Percentiles rank a stretch among this genome's conserved stretches.
Conservation (phyloP, 2,888 invertebrate genomes). For the Leucophenga montana region DNA sequence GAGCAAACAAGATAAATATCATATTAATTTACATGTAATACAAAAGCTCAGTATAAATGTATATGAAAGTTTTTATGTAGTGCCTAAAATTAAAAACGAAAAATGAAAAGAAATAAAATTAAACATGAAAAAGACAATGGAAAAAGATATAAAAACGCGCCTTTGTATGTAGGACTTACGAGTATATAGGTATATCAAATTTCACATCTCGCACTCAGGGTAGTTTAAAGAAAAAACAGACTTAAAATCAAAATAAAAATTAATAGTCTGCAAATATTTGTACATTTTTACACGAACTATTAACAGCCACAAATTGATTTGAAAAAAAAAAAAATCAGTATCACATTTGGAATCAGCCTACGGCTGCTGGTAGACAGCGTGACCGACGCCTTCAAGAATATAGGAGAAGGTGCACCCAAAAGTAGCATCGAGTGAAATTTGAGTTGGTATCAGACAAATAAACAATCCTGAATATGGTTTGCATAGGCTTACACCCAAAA, state of each 20-base stretch:
- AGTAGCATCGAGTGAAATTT: too few relatives aligned
- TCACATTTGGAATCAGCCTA: neutral
- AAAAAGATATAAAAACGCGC: constrained; percentile 29
- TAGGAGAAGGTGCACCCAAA: too few relatives aligned
- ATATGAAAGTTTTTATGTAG: neutral
- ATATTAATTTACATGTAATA: constrained; percentile 43
- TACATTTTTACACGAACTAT: constrained; percentile 73
- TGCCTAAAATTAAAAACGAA: constrained; percentile 20
- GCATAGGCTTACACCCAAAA: too few relatives aligned
- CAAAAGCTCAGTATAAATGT: neutral
- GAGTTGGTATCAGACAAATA: too few relatives aligned
- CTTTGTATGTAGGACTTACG: constrained; percentile 20
- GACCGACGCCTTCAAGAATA: neutral
- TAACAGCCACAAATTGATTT: constrained; percentile 59
- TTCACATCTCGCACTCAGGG: constrained; percentile 13
- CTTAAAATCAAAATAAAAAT: constrained; percentile 54
- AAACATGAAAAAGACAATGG: constrained; percentile 11
- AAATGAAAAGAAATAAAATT: constrained; percentile 23
- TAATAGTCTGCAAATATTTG: constrained; percentile 72
- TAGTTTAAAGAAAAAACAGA: constrained; percentile 34
- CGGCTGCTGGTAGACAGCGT: neutral
- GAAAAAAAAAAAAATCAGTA: neutral
- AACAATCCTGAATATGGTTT: too few relatives aligned
- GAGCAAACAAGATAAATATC: constrained; percentile 54
- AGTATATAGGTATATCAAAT: constrained; percentile 32